These are phyloP conservation scores for Tyto alba DNA, from an alignment of 2,113 vertebrate species.

Conservation along the genomic window DNA sequence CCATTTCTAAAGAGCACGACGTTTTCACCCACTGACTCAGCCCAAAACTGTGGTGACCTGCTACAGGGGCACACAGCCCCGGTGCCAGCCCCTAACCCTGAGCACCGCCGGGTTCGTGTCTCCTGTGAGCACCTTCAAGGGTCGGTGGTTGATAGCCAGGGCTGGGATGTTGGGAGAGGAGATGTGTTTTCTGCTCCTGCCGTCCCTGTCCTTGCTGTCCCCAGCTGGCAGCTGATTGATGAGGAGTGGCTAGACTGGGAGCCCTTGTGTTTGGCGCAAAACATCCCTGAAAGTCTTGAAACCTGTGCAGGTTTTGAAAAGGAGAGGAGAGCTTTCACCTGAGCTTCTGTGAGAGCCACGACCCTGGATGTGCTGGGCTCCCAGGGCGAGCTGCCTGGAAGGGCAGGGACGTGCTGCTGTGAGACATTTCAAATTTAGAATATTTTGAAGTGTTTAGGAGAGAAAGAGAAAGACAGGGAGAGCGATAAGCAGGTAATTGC, in stretches of 20 bases:
- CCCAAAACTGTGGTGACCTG: background rate
- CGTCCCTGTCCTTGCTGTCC: background rate
- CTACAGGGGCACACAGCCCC: rapidly evolving
- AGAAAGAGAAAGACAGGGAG: background rate
- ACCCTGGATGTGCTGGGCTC: rapidly evolving
- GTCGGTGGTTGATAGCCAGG: background rate
- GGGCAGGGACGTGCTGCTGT: background rate
- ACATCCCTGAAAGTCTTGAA: background rate
- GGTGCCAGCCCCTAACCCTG: background rate
- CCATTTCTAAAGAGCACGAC: background rate
- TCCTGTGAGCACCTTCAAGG: rapidly evolving
- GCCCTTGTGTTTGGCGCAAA: background rate
- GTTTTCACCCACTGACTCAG: rapidly evolving
- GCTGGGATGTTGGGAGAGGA: background rate
- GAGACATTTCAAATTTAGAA: background rate
- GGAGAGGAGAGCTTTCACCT: background rate
- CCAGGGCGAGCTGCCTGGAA: background rate
- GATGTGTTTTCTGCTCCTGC: background rate
- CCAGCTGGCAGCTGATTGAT: background rate
- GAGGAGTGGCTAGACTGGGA: background rate
- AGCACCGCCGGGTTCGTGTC: background rate
- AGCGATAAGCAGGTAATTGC: background rate
- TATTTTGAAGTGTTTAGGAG: background rate
- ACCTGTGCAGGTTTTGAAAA: background rate
- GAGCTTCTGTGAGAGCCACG: rapidly evolving